Base-by-base conservation (phyloP, 2,888 invertebrate species). In the Cerceris ruficornis region DNA sequence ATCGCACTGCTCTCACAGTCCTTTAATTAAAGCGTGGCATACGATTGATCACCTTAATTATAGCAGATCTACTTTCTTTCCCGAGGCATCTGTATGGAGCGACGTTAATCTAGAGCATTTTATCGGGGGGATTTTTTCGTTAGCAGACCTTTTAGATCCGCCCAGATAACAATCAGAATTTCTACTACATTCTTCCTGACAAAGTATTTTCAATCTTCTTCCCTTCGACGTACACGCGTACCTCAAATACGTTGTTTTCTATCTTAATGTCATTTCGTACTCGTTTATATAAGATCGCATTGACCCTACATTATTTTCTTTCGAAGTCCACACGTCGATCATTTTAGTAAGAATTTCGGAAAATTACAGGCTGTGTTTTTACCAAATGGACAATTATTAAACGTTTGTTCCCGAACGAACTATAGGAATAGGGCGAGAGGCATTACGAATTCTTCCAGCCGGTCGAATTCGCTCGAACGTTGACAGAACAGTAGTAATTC, bases 11-110 rank as follows among this genome's bases (percentile, higher is more conserved):
- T 69, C 14, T 65, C 43, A 50, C 55, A 59, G 42, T 62, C 54
- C 15, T 6, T 41, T 62, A 60, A 73, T 68, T 64, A 55, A 65
- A 76, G 58, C 41, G 57, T 67, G 62, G 68, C 68, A 58, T 52
- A 58, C 68, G 72, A 76, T 76, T 68, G 76, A 69, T 76, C 76
- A 73, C 67, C 64, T 73, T 68, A 73, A 73, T 76, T 76, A 59
- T 60, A 62, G 62, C n/a, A 58, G 75, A 75, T 75, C 71, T 60
- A 55, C 60, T 75, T 61, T 60, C 64, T 64, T 76, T 64, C 73
- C 65, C 52, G 14, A 52, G 46, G 65, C 50, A 46, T 59, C 65
- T 57, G 60, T 65, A 66, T n/a, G 41, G 65, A 65, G 59, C 70
- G 60, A 70, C 59, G 66, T 75, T 60, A 70, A 75, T 75, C 69